Evolutionary conservation across 35 echinoderm and acorn worm genomes (phyloP).

Genomic region (Stichopus chloronotus): DNA sequence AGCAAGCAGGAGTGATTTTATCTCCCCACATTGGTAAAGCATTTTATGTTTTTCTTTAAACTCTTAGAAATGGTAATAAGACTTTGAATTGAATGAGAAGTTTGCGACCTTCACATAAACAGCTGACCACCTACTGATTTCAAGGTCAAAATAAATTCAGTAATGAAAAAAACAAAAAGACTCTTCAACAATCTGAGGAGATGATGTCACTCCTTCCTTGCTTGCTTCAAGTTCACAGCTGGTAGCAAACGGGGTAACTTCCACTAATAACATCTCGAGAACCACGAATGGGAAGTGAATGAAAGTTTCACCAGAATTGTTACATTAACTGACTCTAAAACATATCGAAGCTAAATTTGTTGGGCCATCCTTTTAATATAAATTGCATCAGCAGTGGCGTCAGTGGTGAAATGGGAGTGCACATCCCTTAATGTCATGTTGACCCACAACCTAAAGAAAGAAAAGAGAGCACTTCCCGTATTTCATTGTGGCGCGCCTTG

Average conservation of each 20-base stretch:
- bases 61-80: no score
- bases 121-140: no score
- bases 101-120: no score
- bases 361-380: no score
- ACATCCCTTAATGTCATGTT: no score
- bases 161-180: neutral
- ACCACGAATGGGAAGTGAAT: constrained; percentile 1
- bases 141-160: no score
- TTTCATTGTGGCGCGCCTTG: no score
- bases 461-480: no score
- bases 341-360: neutral
- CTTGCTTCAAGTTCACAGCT: neutral
- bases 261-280: neutral
- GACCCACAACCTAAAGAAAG: no score
- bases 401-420: no score
- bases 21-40: neutral
- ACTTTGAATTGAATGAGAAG: no score
- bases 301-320: neutral
- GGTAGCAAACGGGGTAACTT: neutral
- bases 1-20: neutral
- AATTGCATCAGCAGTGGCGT: no score
- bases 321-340: neutral
- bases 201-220: neutral
- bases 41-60: neutral
- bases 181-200: neutral